A percentile compares a stretch with the other conserved stretches of the same genome.
Conservation (phyloP, 2,113 vertebrate species). For the Otis tarda region DNA sequence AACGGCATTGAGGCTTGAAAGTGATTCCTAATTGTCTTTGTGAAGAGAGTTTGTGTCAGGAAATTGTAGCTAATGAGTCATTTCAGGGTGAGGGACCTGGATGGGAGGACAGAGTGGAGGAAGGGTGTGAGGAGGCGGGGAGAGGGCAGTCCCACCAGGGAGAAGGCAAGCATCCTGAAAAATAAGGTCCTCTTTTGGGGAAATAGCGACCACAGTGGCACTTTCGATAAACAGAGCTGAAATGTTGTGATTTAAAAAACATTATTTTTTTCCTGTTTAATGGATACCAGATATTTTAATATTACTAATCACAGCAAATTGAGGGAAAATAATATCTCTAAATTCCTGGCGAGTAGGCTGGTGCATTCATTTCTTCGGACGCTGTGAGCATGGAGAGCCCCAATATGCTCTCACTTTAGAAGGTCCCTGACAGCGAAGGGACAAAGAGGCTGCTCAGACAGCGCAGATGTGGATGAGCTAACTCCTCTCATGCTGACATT, state of each 20-base stretch:
- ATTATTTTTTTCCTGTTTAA: not conserved
- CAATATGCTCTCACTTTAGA: not conserved
- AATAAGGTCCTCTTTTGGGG: not conserved
- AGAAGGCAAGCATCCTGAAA: not conserved
- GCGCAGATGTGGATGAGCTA: conserved; percentile 14
- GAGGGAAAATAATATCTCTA: not conserved
- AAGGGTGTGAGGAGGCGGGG: not conserved
- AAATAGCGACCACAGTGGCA: not conserved
- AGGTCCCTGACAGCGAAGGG: not conserved
- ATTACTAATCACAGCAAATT: not conserved
- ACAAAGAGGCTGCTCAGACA: not conserved
- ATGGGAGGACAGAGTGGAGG: not conserved
- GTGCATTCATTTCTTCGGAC: not conserved
- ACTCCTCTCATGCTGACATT: not conserved
- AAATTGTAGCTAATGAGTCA: conserved; percentile 15
- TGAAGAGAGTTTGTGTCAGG: not conserved
- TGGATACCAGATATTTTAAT: not conserved
- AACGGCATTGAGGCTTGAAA: not conserved
- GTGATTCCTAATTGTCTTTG: not conserved
- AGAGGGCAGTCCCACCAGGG: not conserved
- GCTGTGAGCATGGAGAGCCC: not conserved
- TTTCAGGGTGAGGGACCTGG: not conserved
- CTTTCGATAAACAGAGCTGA: not conserved
- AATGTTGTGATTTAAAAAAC: not conserved
- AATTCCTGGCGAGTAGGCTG: not conserved